Evolutionary conservation across 2,113 vertebrate genomes (phyloP), one percentile per base, ranked within the genome.

Genomic region (Panthera tigris): DNA sequence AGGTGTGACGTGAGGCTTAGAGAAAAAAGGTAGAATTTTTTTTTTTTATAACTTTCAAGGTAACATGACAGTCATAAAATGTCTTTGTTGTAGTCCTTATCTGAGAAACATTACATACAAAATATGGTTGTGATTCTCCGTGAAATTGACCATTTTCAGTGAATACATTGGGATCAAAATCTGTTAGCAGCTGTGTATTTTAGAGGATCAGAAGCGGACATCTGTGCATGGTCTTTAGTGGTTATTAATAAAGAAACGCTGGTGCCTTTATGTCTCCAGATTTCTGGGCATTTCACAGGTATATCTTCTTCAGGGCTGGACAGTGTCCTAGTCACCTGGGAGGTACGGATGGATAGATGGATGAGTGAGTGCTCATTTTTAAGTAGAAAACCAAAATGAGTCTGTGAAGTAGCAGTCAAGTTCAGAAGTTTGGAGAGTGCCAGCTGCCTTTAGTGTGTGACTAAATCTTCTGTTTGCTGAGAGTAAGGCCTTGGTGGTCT

Each of bases 291-390:
- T 55, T 13, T 33, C 68, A 29, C 11, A 10, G 52, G 1, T 7
- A 0, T 21, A 3, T 57, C 25, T 29, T 63, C 55, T 68, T 9
- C 11, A 5, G 25, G n/a, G 55, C 15, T 25, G 52, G 13, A 23
- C 29, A 3, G 1, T 4, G 2, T 2, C 61, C 31, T 41, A 0
- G 27, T 45, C 52, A 1, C 52, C 63, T 29, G 39, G 3, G 48
- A 0, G 7, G 0, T 52, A 29, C 39, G 33, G 41, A 2, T 23
- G 25, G 33, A 1, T 29, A 2, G 61, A 0, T 29, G 23, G 48
- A 4, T 10, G 15, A 25, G 23, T 39, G 41, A 39, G 61, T 41
- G 48, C 33, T 23, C 0, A 29, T 29, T 45, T 84, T 88, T 50
- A 74, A 31, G 21, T 57, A 74, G 74, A 69, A 78, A 79, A 65